A percentile compares a stretch with the other conserved stretches of the same genome.
phyloP scores from a whole-genome alignment of 2,888 invertebrate species.

The Amiota communis region DNA sequence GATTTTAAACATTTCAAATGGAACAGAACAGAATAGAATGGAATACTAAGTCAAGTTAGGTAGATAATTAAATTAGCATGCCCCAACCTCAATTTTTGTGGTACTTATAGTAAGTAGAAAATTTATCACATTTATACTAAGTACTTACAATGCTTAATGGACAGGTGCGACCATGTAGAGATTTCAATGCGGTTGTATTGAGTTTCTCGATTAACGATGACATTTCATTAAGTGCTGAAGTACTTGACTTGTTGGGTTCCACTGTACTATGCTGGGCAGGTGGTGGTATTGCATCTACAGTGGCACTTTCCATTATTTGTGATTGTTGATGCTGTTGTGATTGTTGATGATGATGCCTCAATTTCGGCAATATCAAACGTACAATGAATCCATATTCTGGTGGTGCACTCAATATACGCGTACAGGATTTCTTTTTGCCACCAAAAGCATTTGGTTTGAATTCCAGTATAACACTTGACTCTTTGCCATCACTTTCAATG shows the following conservation, averaged over 20 bases:
- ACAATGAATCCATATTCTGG: conserved; percentile 71
- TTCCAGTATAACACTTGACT: conserved; percentile 72
- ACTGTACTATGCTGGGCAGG: not conserved
- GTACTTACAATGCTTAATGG: conserved; percentile 69
- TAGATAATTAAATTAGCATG: conserved; percentile 16
- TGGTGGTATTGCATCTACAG: not conserved
- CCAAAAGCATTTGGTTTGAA: conserved; percentile 64
- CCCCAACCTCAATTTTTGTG: conserved; percentile 44
- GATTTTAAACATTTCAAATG: too few species aligned
- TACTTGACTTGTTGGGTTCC: conserved; percentile 7
- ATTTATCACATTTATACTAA: not conserved
- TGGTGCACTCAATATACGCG: conserved; percentile 70
- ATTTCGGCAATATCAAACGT: conserved; percentile 69
- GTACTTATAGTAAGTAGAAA: conserved; percentile 40
- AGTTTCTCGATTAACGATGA: conserved; percentile 50
- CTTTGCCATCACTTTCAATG: conserved; percentile 71
- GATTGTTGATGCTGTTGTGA: not conserved
- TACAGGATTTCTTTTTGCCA: conserved; percentile 60
- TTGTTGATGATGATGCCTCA: conserved; percentile 53
- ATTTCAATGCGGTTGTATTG: conserved; percentile 48
- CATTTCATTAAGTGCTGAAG: conserved; percentile 45
- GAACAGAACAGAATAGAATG: not conserved
- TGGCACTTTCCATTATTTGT: conserved; percentile 20
- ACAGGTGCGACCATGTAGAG: conserved; percentile 61
- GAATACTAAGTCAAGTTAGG: not conserved